A percentile compares a stretch with the other conserved stretches of the same genome.
Conservation (phyloP, 2,888 invertebrate genomes). For the Fragum whitleyi region DNA sequence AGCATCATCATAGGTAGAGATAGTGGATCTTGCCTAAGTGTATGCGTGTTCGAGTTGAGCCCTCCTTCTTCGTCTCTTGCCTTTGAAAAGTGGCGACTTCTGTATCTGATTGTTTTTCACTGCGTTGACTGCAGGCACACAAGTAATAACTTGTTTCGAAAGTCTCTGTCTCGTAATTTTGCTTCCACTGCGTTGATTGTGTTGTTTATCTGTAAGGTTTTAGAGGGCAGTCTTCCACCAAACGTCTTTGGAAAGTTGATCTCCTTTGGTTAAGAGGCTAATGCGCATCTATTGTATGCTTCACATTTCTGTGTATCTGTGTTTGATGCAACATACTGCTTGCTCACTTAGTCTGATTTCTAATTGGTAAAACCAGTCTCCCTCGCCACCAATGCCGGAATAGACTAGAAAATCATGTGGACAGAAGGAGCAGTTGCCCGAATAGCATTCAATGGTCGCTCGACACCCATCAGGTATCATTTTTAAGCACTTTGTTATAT, state of each 20-base stretch:
- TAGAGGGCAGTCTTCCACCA: not conserved
- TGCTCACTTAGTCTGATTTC: not conserved
- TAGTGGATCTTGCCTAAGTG: too few species aligned
- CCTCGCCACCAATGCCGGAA: not conserved
- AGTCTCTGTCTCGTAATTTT: too few species aligned
- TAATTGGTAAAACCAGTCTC: not conserved
- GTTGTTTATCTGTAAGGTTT: not conserved
- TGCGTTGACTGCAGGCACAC: too few species aligned
- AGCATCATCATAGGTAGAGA: too few species aligned
- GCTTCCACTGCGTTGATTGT: not conserved
- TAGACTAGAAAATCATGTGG: not conserved
- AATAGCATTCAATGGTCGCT: not conserved
- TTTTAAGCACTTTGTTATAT: not conserved
- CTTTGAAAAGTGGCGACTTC: too few species aligned
- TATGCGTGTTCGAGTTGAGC: too few species aligned
- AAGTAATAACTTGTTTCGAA: too few species aligned
- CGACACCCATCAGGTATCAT: not conserved
- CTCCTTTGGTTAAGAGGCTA: too few species aligned
- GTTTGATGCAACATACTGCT: not conserved
- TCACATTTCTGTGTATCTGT: too few species aligned
- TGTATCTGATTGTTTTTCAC: too few species aligned
- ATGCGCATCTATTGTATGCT: not conserved
- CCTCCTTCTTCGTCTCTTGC: too few species aligned
- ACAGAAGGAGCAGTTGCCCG: not conserved
- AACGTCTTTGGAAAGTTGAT: too few species aligned